Evolutionary conservation across 92 coral and sea anemone genomes (phyloP).

Genomic region (Epizoanthus rinbou): DNA sequence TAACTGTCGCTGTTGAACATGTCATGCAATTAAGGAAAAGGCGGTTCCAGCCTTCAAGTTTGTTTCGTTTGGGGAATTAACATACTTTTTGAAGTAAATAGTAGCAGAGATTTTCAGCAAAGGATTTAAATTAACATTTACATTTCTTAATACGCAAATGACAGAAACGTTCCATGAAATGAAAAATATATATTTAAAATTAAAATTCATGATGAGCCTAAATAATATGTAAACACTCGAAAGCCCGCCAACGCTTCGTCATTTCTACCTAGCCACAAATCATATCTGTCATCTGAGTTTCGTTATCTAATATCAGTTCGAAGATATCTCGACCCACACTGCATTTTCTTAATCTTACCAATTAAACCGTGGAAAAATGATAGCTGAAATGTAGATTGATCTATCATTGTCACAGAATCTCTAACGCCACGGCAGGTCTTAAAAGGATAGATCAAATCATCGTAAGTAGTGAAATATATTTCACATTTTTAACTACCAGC

Average conservation of each 20-base stretch:
- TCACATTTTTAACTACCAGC: no score
- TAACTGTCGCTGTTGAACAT: neutral
- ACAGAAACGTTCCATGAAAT: neutral
- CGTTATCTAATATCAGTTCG: neutral
- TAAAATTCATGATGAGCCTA: slow-evolving; percentile 18
- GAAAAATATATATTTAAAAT: slow-evolving; percentile 20
- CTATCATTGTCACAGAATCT: no score
- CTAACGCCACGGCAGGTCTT: no score
- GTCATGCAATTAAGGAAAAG: neutral
- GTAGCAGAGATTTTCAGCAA: no score
- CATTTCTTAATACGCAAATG: neutral
- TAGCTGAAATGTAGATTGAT: neutral
- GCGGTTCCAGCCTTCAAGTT: neutral
- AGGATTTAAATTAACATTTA: neutral
- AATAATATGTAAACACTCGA: slow-evolving; percentile 24
- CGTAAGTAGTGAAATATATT: no score
- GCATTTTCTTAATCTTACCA: slow-evolving; percentile 3
- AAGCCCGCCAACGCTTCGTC: neutral
- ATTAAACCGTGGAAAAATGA: slow-evolving; percentile 13
- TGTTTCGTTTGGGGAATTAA: neutral
- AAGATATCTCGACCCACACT: neutral
- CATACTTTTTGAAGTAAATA: neutral
- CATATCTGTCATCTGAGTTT: neutral
- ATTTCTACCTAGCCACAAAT: neutral
- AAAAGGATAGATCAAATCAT: no score